Evolutionary conservation across 2,888 invertebrate genomes (phyloP).

Genomic region (Machimus atricapillus): DNA sequence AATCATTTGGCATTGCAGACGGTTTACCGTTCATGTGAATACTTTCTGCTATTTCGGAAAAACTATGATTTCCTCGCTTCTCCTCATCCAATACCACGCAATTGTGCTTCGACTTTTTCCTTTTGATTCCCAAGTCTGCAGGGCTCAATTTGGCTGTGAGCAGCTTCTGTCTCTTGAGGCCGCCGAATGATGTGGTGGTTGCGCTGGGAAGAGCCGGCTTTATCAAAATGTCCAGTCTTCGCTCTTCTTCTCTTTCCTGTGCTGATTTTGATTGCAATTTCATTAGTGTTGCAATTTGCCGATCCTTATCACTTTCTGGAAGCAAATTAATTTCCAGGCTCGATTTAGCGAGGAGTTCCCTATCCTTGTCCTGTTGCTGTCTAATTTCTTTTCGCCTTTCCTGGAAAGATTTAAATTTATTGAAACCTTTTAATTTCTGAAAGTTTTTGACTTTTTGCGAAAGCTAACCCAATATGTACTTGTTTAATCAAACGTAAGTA

Average conservation of each 20-base stretch:
- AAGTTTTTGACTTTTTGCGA: no score
- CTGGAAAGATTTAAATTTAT: conserved; percentile 60
- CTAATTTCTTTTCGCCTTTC: conserved; percentile 78
- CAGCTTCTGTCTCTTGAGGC: conserved; percentile 66
- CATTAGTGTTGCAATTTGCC: conserved; percentile 78
- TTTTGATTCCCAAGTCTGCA: conserved; percentile 58
- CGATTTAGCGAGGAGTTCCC: conserved; percentile 74
- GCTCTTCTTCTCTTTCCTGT: conserved; percentile 66
- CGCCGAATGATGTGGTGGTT: conserved; percentile 65
- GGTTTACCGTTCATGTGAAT: not conserved
- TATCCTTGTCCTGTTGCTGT: conserved; percentile 71
- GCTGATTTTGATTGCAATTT: conserved; percentile 72
- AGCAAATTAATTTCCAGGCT: conserved; percentile 80
- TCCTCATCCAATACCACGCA: not conserved
- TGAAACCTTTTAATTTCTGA: not conserved
- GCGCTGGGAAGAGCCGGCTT: conserved; percentile 67
- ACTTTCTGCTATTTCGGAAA: not conserved
- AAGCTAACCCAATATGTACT: no score
- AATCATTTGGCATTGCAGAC: not conserved
- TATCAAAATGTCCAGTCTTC: conserved; percentile 65
- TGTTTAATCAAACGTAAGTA: no score
- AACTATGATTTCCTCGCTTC: not conserved
- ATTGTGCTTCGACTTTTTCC: conserved; percentile 46
- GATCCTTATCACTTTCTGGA: conserved; percentile 82
- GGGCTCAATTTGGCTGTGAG: conserved; percentile 57